Evolutionary conservation across 1,140 invertebrate species (phyloP), one percentile per base, ranked within the genome.

Genomic region (Calycopis cecrops): DNA sequence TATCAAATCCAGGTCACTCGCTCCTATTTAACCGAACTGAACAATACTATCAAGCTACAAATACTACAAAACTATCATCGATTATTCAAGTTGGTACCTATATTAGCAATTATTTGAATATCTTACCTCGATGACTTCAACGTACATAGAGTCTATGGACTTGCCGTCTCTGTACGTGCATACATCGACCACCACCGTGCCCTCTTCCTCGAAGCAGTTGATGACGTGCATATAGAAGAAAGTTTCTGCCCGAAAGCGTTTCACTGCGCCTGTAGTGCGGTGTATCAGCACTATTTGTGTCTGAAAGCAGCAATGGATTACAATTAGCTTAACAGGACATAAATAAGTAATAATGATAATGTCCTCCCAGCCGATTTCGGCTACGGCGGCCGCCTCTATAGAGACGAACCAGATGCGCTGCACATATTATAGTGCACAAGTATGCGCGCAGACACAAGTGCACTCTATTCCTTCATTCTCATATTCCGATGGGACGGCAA

Each of bases 171-270:
- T 91, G 71, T 97, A 97, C 48, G 91, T 91, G 69, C 95, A 96
- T 44, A 97, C 89, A 72, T 97, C 96, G 0, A 97, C 71, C 1
- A 96, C 78, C 44, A 95, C 86, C 57, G 91, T 88, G 10, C 90
- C 88, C 40, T 93, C 91, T 38, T 88, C 82, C 71, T 96, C 96
- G 73, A 93, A 98, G 55, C 94, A 91, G 84, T 98, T 98, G 48
- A 97, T 95, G 16, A 95, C 93, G 70, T 98, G 96, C 9, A 98
- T 89, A 65, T 93, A 96, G 73, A 97, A 97, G 57, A 97, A 93
- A 0, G 92, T 82, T 52, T 95, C 92, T 0, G 94, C 89, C 10
- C 91, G 70, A 71, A 92, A 94, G 40, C 89, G 91, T 44, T 88
- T 89, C 1, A 81, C 73, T 38, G 91, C 61, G 2, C 93, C 93